A percentile compares a stretch with the other conserved stretches of the same genome.
Conservation (phyloP, 2,797 vertebrate species). For the Acipenser ruthenus region DNA sequence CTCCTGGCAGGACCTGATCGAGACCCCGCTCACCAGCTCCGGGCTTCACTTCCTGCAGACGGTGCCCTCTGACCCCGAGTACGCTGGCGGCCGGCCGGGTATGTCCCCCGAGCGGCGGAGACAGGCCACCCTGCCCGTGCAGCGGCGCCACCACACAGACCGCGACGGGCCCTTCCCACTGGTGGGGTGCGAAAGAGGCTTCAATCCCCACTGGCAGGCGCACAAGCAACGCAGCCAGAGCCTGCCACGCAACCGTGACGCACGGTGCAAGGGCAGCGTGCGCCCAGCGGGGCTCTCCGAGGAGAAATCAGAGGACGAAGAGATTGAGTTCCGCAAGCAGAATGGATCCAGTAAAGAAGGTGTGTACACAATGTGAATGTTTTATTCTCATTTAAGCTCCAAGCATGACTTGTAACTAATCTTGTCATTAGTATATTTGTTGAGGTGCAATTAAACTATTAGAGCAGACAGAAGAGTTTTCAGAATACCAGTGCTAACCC, state of each 20-base stretch:
- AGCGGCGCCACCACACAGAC: constrained; percentile 55
- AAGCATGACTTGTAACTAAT: background rate
- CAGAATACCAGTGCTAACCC: no score
- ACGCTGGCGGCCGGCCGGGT: constrained; percentile 40
- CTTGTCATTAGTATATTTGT: no score
- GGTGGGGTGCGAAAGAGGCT: constrained; percentile 65
- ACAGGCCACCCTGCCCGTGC: constrained; percentile 60
- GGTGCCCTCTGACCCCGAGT: constrained; percentile 59
- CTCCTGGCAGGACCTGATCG: constrained; percentile 84
- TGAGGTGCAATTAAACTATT: no score
- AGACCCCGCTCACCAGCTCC: constrained; percentile 79
- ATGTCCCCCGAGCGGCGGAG: constrained; percentile 65
- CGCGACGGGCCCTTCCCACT: constrained; percentile 77
- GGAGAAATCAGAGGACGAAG: constrained; percentile 65
- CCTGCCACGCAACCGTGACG: constrained; percentile 72
- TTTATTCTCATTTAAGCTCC: constrained; percentile 3
- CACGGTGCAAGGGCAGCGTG: constrained; percentile 33
- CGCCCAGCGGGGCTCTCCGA: constrained; percentile 50
- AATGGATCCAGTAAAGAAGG: constrained; percentile 47
- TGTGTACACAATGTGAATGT: constrained; percentile 16
- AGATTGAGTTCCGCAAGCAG: constrained; percentile 43
- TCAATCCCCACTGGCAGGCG: constrained; percentile 53
- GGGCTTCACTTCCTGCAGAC: constrained; percentile 83
- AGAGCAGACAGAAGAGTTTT: no score
- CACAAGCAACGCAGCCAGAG: constrained; percentile 78